These are phyloP conservation scores for Ceratotherium simum DNA, from an alignment of 2,113 vertebrate genomes.

Conservation along the genomic window DNA sequence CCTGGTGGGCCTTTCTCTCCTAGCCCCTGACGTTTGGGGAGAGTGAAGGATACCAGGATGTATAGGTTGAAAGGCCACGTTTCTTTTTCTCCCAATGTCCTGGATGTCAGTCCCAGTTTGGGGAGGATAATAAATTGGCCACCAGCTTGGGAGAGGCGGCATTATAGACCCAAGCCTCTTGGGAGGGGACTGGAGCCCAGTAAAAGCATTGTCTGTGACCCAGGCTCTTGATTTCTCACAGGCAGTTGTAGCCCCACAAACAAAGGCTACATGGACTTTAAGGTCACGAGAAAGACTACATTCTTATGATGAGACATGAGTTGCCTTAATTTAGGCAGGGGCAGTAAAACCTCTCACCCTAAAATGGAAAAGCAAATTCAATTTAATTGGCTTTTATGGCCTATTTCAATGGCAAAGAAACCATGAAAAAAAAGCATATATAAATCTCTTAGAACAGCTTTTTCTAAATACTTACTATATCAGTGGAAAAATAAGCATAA, in stretches of 20 bases:
- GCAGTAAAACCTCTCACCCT: not conserved
- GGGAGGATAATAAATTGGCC: not conserved
- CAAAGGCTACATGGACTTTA: not conserved
- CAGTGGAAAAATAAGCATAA: not conserved
- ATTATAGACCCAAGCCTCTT: not conserved
- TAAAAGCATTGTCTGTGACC: not conserved
- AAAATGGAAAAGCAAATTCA: not conserved
- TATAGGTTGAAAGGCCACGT: not conserved
- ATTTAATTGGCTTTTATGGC: not conserved
- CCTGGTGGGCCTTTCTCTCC: not conserved
- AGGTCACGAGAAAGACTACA: not conserved
- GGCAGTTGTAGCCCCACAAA: not conserved
- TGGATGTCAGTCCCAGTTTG: not conserved
- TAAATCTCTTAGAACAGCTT: not conserved
- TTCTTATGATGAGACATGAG: not conserved
- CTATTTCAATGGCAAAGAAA: slow-evolving; percentile 1
- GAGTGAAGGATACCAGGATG: rapidly evolving
- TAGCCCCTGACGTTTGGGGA: not conserved
- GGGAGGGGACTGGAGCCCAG: not conserved
- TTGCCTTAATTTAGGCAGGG: not conserved
- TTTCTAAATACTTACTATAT: not conserved
- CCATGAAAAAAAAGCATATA: not conserved
- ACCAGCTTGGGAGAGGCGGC: not conserved
- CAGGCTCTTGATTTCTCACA: not conserved
- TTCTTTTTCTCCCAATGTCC: not conserved